Evolutionary conservation across 2,113 vertebrate species (phyloP).

Genomic region (Eretmochelys imbricata): DNA sequence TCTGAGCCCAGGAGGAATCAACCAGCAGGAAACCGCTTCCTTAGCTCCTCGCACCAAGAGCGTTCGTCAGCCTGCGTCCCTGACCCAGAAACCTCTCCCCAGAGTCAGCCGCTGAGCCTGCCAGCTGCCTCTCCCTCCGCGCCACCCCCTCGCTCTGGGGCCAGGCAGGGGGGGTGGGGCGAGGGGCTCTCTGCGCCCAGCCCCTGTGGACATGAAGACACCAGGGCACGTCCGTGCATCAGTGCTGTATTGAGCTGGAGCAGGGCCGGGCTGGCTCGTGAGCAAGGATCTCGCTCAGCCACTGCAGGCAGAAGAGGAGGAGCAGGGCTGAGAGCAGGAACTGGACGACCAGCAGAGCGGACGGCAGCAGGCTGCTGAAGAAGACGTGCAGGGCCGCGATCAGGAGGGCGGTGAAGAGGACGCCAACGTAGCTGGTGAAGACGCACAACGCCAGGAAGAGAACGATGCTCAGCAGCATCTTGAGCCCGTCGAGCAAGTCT

Average conservation of each 20-base stretch:
- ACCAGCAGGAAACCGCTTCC: too few relatives aligned
- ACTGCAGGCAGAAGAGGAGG: slow-evolving; percentile 25
- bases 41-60: too few relatives aligned
- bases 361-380: background rate
- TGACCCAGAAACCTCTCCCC: too few relatives aligned
- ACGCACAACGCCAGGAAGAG: background rate
- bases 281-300: background rate
- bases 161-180: background rate
- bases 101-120: too few relatives aligned
- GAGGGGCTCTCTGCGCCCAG: background rate
- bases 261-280: background rate
- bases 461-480: background rate
- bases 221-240: background rate
- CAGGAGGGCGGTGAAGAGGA: background rate
- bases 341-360: background rate
- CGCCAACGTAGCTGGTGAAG: background rate
- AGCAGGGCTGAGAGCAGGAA: background rate
- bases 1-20: too few relatives aligned
- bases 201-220: background rate
- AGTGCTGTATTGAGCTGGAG: background rate
- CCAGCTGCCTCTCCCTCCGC: too few relatives aligned
- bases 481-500: background rate
- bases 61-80: too few relatives aligned
- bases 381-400: background rate
- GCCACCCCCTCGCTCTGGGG: background rate